These are phyloP conservation scores for Azorinus chamasolen DNA, from an alignment of 2,888 invertebrate species.

Conservation along the genomic window DNA sequence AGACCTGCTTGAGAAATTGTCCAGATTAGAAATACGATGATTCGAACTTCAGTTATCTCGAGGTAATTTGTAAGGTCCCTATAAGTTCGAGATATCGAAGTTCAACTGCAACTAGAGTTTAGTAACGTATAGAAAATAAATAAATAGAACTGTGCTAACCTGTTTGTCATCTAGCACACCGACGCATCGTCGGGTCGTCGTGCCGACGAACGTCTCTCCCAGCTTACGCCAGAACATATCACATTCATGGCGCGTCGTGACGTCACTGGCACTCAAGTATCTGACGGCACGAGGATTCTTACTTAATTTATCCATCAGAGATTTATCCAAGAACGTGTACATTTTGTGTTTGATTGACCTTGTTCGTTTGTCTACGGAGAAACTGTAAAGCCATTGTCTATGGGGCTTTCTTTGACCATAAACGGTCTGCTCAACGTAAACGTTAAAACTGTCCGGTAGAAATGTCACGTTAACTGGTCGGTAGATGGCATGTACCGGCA, in stretches of 20 bases:
- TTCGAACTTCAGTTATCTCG: too few relatives aligned
- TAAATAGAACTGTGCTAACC: conserved; percentile 46
- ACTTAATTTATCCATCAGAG: conserved; percentile 50
- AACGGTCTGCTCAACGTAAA: conserved; percentile 71
- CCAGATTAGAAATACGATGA: too few relatives aligned
- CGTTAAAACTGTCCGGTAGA: conserved; percentile 64
- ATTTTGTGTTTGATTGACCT: conserved; percentile 65
- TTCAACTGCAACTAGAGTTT: too few relatives aligned
- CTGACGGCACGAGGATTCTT: conserved; percentile 56
- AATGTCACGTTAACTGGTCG: conserved; percentile 69
- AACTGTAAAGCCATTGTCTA: conserved; percentile 71
- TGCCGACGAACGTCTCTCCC: conserved; percentile 71
- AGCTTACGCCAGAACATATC: conserved; percentile 78
- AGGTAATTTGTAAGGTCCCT: too few relatives aligned
- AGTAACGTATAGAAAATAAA: too few relatives aligned
- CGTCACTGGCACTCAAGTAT: conserved; percentile 59
- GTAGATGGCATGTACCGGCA: conserved; percentile 62
- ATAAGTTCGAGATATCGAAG: too few relatives aligned
- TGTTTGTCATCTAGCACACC: conserved; percentile 69
- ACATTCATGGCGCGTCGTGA: conserved; percentile 71
- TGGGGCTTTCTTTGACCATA: conserved; percentile 63
- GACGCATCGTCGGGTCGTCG: conserved; percentile 73
- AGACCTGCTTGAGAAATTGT: too few relatives aligned
- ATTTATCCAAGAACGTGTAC: conserved; percentile 57
- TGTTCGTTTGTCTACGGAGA: conserved; percentile 56